Percentiles rank a stretch among this genome's conserved stretches.
These are phyloP conservation scores for Pseudomyrmex concolor DNA, from an alignment of 1,140 invertebrate species.

Conservation along the genomic window DNA sequence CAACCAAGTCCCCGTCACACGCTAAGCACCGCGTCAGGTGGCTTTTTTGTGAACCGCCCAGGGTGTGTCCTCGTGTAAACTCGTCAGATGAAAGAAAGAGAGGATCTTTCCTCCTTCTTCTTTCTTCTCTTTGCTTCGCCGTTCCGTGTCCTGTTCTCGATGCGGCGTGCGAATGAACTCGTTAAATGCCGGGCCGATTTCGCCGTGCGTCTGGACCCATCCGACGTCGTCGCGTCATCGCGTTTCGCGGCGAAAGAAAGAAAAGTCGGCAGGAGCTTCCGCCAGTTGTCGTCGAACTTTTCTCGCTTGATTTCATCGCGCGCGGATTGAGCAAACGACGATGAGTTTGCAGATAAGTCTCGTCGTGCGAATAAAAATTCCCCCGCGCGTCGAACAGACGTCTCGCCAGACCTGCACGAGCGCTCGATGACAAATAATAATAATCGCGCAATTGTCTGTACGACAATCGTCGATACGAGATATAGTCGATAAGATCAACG, in stretches of 20 bases:
- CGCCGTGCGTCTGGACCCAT: not conserved
- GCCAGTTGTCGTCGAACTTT: slow-evolving; percentile 11
- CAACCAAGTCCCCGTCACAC: slow-evolving; percentile 62
- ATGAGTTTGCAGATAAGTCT: slow-evolving; percentile 37
- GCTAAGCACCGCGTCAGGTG: slow-evolving; percentile 62
- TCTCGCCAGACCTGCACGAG: not conserved
- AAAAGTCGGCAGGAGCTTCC: not conserved
- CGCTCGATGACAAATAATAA: slow-evolving; percentile 31
- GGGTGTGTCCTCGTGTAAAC: slow-evolving; percentile 54
- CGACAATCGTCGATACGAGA: slow-evolving; percentile 32
- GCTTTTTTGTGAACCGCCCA: slow-evolving; percentile 71
- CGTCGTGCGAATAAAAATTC: slow-evolving; percentile 12
- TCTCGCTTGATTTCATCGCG: not conserved
- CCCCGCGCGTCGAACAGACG: not conserved
- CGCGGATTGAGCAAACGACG: slow-evolving; percentile 20
- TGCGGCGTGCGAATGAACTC: slow-evolving; percentile 34
- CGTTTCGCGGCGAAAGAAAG: slow-evolving; percentile 20
- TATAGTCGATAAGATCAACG: slow-evolving; percentile 30
- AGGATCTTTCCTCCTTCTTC: not conserved
- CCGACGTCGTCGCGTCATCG: slow-evolving; percentile 12
- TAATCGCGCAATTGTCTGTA: not conserved
- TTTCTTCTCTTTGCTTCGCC: not conserved
- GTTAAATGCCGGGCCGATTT: slow-evolving; percentile 23
- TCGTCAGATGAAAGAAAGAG: slow-evolving; percentile 22
- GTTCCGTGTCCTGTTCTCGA: slow-evolving; percentile 12